phyloP scores from a whole-genome alignment of 2,113 vertebrate genomes.

The Donacobius atricapilla region DNA sequence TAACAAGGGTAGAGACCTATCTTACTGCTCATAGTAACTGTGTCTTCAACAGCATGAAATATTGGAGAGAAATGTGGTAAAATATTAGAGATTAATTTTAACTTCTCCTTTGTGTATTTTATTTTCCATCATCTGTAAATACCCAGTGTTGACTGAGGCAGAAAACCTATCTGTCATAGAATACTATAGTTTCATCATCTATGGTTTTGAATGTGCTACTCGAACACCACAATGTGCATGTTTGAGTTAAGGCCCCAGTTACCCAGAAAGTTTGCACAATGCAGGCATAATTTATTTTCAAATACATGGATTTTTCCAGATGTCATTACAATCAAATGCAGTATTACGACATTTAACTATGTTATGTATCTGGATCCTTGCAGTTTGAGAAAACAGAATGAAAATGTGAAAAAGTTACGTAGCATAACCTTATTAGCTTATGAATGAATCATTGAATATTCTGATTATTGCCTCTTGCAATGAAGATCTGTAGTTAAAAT shows the following conservation, averaged over 20 bases:
- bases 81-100: constrained; percentile 38
- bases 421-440: constrained; percentile 32
- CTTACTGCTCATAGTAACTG: constrained; percentile 19
- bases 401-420: constrained; percentile 8
- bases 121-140: constrained; percentile 8
- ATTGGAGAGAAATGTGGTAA: constrained; percentile 21
- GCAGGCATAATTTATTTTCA: constrained; percentile 3
- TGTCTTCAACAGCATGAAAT: constrained; percentile 47
- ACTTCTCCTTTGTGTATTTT: not conserved
- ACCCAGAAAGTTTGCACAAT: constrained; percentile 33
- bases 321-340: constrained; percentile 12
- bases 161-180: constrained; percentile 21
- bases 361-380: constrained; percentile 20
- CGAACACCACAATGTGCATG: not conserved
- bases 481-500: constrained; percentile 26
- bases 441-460: constrained; percentile 23
- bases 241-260: constrained; percentile 26
- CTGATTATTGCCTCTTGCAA: not conserved
- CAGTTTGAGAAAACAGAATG: constrained; percentile 20
- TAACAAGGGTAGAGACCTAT: constrained; percentile 17
- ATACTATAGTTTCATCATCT: constrained; percentile 31
- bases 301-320: not conserved
- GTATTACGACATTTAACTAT: constrained; percentile 24
- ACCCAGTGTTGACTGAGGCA: not conserved
- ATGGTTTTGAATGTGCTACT: constrained; percentile 17